phyloP scores from a whole-genome alignment of 2,113 vertebrate species.

The Dolichallabes microphthalmus region DNA sequence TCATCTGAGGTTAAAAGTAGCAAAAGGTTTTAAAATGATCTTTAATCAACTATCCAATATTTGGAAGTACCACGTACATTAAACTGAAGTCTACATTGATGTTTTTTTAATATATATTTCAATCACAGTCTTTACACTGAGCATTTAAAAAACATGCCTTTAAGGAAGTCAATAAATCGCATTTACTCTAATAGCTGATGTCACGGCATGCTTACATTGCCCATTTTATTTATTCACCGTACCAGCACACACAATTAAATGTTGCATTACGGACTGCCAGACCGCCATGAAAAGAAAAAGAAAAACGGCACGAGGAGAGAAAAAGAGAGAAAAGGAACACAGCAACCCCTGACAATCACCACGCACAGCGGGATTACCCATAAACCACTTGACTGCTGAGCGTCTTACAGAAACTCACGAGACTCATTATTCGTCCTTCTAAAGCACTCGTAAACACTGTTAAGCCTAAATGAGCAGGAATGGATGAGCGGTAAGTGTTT shows the following conservation, averaged over 20 bases:
- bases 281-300: slow-evolving; percentile 36
- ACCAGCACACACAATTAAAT: slow-evolving; percentile 58
- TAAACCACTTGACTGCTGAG: slow-evolving; percentile 69
- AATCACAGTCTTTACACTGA: not conserved
- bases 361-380: slow-evolving; percentile 67
- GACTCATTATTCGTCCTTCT: slow-evolving; percentile 71
- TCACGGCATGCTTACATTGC: slow-evolving; percentile 47
- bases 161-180: not conserved
- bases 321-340: slow-evolving; percentile 51
- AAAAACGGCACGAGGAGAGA: not conserved
- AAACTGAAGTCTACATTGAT: not conserved
- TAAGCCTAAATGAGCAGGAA: slow-evolving; percentile 54
- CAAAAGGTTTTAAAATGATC: not conserved
- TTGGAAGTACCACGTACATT: not conserved
- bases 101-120: not conserved
- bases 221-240: slow-evolving; percentile 48
- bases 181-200: not conserved
- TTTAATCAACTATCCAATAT: not conserved
- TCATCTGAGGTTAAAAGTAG: not conserved
- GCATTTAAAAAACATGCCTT: not conserved
- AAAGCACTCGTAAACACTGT: slow-evolving; percentile 73
- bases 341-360: slow-evolving; percentile 62
- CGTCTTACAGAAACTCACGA: slow-evolving; percentile 69
- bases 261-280: slow-evolving; percentile 39
- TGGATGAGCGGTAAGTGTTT: slow-evolving; percentile 58